These are phyloP conservation scores for Pseudococcus viburni DNA, from an alignment of 2,888 invertebrate species.

Conservation along the genomic window DNA sequence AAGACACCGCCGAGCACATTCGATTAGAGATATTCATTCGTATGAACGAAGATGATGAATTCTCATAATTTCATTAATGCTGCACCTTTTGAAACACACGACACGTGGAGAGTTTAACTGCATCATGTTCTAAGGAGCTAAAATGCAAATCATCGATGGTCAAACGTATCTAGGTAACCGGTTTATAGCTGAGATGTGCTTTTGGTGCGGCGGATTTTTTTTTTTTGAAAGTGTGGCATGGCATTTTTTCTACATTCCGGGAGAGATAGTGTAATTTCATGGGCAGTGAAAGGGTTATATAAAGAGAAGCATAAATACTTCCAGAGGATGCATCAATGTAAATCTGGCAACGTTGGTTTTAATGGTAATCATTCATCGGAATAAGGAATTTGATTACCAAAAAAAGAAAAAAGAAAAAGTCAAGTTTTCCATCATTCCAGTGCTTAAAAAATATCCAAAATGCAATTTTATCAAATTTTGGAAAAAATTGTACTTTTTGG, in stretches of 20 bases:
- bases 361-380: background rate
- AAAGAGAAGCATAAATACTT: background rate
- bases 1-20: background rate
- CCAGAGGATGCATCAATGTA: background rate
- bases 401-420: too few relatives aligned
- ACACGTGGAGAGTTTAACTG: constrained; percentile 6
- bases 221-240: constrained; percentile 9
- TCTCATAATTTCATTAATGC: constrained; percentile 15
- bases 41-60: constrained; percentile 8
- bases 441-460: too few relatives aligned
- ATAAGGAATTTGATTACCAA: too few relatives aligned
- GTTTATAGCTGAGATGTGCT: background rate
- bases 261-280: background rate
- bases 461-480: too few relatives aligned
- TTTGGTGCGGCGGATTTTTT: background rate
- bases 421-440: too few relatives aligned
- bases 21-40: constrained; percentile 5
- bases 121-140: background rate
- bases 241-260: constrained; percentile 17
- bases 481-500: too few relatives aligned
- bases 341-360: background rate
- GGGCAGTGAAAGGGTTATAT: background rate
- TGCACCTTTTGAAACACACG: background rate
- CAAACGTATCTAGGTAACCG: background rate
- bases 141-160: constrained; percentile 52